phyloP scores from a whole-genome alignment of 2,888 invertebrate genomes.

The Agriopis marginaria region DNA sequence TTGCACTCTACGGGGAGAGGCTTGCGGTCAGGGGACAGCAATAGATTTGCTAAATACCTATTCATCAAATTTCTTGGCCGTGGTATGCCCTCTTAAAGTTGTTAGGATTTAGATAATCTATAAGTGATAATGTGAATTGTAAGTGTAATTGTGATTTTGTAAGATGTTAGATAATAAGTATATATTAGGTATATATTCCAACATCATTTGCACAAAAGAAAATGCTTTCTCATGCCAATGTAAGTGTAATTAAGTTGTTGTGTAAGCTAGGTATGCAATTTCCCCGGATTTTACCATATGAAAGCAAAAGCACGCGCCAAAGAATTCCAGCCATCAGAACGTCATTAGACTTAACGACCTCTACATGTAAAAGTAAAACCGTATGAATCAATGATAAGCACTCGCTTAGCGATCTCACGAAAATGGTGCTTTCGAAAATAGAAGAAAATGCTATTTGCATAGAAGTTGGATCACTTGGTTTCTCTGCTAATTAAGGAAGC shows the following conservation, averaged over 20 bases:
- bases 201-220: background rate
- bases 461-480: slow-evolving; percentile 71
- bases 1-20: no score
- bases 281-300: slow-evolving; percentile 18
- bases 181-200: background rate
- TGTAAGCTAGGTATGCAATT: slow-evolving; percentile 16
- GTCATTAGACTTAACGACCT: slow-evolving; percentile 36
- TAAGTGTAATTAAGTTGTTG: slow-evolving; percentile 13
- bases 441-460: slow-evolving; percentile 77
- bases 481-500: slow-evolving; percentile 80
- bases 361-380: slow-evolving; percentile 55
- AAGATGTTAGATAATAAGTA: no score
- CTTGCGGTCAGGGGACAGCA: no score
- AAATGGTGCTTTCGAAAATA: slow-evolving; percentile 73
- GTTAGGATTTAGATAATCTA: background rate
- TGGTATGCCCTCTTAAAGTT: no score
- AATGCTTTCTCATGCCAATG: slow-evolving; percentile 11
- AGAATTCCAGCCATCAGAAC: slow-evolving; percentile 25
- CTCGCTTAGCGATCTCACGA: slow-evolving; percentile 57
- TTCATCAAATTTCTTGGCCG: no score
- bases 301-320: slow-evolving; percentile 25
- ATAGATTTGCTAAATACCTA: no score
- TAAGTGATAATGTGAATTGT: no score
- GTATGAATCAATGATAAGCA: slow-evolving; percentile 53
- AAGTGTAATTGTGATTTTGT: no score